Evolutionary conservation across 1,140 invertebrate genomes (phyloP).

Genomic region (Vollenhovia emeryi): DNA sequence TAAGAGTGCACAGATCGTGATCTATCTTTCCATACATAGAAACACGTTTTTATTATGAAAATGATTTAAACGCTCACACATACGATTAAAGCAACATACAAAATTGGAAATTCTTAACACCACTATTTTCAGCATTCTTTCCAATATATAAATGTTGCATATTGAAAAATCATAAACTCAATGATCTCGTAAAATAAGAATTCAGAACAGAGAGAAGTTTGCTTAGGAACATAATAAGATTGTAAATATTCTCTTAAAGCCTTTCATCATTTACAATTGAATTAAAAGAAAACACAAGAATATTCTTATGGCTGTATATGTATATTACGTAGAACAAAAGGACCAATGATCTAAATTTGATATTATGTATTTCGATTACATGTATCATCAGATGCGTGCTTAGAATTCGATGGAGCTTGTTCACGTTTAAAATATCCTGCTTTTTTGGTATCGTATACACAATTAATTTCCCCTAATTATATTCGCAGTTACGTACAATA

Average conservation of each 20-base stretch:
- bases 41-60: constrained; percentile 13
- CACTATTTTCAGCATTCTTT: background rate
- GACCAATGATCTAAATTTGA: constrained; percentile 14
- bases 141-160: background rate
- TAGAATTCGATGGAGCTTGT: background rate
- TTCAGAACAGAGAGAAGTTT: background rate
- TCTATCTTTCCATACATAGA: background rate
- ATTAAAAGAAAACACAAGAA: background rate
- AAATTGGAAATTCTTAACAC: background rate
- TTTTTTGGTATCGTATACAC: constrained; percentile 8
- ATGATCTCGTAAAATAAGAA: background rate
- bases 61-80: background rate
- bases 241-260: background rate
- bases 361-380: background rate
- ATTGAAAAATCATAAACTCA: background rate
- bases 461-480: background rate
- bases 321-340: constrained; percentile 6
- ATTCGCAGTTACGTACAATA: background rate
- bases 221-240: background rate
- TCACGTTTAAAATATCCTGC: background rate
- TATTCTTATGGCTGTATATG: background rate
- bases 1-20: background rate
- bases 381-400: background rate
- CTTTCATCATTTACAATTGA: background rate
- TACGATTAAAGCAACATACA: background rate